These are phyloP conservation scores for Choloepus didactylus DNA, from an alignment of 2,797 vertebrate species.

Conservation along the genomic window DNA sequence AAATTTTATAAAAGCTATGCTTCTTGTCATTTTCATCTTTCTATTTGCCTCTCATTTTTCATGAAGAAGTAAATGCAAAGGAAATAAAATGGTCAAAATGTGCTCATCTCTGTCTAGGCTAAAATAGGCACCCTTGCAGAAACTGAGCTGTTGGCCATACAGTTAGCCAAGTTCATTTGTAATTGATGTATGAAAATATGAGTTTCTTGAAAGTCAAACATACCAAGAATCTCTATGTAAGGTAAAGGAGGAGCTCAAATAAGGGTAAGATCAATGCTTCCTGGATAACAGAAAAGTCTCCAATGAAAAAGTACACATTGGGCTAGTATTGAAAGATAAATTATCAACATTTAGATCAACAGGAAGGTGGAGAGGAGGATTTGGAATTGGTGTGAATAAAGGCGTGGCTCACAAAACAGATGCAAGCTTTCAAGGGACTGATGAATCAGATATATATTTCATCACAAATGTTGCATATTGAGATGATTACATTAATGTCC, in stretches of 20 bases:
- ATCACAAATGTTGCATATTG: neutral
- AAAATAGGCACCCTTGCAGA: constrained; percentile 10
- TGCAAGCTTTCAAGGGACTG: neutral
- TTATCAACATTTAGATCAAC: neutral
- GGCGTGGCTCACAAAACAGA: neutral
- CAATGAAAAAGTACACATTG: neutral
- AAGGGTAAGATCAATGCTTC: neutral
- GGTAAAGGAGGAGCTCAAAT: neutral
- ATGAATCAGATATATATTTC: neutral
- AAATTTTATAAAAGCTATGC: neutral
- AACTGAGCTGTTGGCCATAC: neutral
- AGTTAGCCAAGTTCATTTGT: neutral
- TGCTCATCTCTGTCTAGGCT: neutral
- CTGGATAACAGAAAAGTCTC: neutral
- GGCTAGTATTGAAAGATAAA: neutral
- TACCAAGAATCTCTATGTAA: neutral
- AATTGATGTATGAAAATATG: neutral
- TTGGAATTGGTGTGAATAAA: neutral
- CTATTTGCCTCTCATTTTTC: constrained; percentile 28
- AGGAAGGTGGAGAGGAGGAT: neutral
- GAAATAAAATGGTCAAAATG: neutral
- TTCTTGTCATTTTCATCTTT: constrained; percentile 26
- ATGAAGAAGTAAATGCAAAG: neutral
- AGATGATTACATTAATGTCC: neutral
- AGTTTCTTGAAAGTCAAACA: neutral